These are phyloP conservation scores for Erebia ligea DNA, from an alignment of 2,888 invertebrate genomes.

Conservation along the genomic window DNA sequence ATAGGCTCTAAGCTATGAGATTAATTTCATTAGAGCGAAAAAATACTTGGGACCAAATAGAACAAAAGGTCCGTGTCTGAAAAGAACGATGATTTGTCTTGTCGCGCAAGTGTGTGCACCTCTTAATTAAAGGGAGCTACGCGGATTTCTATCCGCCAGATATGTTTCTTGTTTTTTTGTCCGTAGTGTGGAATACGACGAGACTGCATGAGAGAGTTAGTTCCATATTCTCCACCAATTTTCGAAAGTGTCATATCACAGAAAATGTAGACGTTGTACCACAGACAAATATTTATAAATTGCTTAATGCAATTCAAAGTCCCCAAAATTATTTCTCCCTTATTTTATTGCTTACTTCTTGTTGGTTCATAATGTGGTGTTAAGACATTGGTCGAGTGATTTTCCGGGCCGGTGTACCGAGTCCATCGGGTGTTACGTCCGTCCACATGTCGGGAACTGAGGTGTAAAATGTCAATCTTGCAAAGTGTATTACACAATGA, in stretches of 20 bases:
- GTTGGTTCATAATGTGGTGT: slow-evolving; percentile 9
- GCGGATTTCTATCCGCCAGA: no score
- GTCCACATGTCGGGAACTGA: slow-evolving; percentile 7
- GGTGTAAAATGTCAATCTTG: slow-evolving; percentile 16
- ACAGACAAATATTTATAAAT: no score
- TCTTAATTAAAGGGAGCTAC: no score
- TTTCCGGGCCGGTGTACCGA: slow-evolving; percentile 6
- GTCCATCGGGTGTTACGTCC: slow-evolving; percentile 9
- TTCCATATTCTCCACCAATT: neutral
- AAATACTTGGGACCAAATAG: no score
- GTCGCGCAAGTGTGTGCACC: no score
- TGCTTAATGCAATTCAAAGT: neutral
- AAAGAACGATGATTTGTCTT: no score
- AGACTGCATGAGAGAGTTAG: no score
- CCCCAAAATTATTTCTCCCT: neutral
- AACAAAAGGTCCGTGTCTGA: no score
- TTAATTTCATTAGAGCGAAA: no score
- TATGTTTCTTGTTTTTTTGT: no score
- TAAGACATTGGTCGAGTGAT: neutral
- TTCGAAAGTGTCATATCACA: neutral
- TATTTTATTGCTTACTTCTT: neutral
- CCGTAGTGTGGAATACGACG: no score
- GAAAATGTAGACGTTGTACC: neutral
- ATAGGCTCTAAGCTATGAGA: no score
- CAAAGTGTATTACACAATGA: slow-evolving; percentile 1